Evolutionary conservation across 1,140 invertebrate species (phyloP).

Genomic region (Andricus grossulariae): DNA sequence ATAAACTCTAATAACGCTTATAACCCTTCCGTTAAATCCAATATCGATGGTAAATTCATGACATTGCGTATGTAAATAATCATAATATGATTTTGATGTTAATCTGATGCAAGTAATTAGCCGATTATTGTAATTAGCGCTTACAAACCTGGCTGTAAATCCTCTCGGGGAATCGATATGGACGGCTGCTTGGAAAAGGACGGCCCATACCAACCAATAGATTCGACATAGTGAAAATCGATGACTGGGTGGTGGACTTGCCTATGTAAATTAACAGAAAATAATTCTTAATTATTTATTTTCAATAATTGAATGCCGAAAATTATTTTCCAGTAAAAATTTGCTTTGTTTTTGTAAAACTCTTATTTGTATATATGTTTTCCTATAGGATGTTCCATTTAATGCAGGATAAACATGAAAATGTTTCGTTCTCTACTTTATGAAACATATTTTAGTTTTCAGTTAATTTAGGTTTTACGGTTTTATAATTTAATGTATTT

Average conservation of each 20-base stretch:
- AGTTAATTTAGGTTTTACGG: too few relatives aligned
- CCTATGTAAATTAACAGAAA: slow-evolving; percentile 55
- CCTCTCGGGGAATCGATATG: slow-evolving; percentile 96
- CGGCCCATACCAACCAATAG: slow-evolving; percentile 99
- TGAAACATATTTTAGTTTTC: too few relatives aligned
- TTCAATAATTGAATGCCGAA: too few relatives aligned
- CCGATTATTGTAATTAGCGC: neutral
- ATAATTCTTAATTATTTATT: neutral
- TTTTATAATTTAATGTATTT: too few relatives aligned
- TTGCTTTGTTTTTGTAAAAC: too few relatives aligned
- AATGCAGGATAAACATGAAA: too few relatives aligned
- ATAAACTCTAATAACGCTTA: neutral
- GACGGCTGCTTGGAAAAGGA: slow-evolving; percentile 97
- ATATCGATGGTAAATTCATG: neutral
- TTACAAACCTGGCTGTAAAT: slow-evolving; percentile 86
- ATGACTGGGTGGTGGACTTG: slow-evolving; percentile 81
- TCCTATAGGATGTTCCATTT: too few relatives aligned
- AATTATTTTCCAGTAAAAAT: too few relatives aligned
- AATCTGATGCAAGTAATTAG: slow-evolving; percentile 2
- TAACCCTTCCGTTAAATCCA: neutral
- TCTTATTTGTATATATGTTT: too few relatives aligned
- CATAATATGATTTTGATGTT: slow-evolving; percentile 13
- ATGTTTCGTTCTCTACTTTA: too few relatives aligned
- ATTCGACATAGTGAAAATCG: slow-evolving; percentile 97
- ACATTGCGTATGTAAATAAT: neutral